Evolutionary conservation across 2,797 vertebrate genomes (phyloP).

Genomic region (Hippocampus kuda): DNA sequence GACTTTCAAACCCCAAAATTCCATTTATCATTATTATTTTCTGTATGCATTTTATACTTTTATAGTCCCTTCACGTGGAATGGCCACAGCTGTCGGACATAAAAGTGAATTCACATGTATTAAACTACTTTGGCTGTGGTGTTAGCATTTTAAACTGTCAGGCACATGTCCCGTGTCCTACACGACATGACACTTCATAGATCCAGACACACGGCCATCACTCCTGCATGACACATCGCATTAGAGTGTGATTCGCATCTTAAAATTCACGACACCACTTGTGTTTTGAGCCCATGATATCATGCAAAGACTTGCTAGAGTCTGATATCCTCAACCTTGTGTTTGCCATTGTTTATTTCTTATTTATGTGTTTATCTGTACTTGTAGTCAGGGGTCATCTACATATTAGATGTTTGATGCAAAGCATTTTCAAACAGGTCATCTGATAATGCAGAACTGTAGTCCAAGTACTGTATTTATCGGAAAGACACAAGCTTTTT

Average conservation of each 20-base stretch:
- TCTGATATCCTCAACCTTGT: conserved; percentile 4
- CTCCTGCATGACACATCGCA: conserved; percentile 42
- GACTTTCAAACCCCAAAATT: too few species aligned
- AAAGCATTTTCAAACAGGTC: not conserved
- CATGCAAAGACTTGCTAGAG: conserved; percentile 15
- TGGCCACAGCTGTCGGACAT: conserved; percentile 9
- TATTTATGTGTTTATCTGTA: not conserved
- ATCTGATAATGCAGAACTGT: not conserved
- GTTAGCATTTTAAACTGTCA: conserved; percentile 49
- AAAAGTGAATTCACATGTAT: conserved; percentile 29
- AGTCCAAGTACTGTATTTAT: not conserved
- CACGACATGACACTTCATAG: conserved; percentile 35
- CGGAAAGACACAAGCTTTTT: not conserved
- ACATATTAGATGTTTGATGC: not conserved
- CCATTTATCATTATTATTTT: conserved; percentile 30
- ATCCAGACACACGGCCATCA: conserved; percentile 35
- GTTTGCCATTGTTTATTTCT: not conserved
- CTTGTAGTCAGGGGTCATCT: not conserved
- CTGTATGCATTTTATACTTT: not conserved
- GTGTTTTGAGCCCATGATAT: conserved; percentile 25
- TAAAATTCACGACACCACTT: conserved; percentile 28
- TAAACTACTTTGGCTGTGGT: conserved; percentile 34
- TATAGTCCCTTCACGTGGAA: not conserved
- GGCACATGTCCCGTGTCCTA: conserved; percentile 33
- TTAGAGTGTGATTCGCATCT: conserved; percentile 32